phyloP scores from a whole-genome alignment of 2,113 vertebrate genomes.

The Geococcyx californianus region DNA sequence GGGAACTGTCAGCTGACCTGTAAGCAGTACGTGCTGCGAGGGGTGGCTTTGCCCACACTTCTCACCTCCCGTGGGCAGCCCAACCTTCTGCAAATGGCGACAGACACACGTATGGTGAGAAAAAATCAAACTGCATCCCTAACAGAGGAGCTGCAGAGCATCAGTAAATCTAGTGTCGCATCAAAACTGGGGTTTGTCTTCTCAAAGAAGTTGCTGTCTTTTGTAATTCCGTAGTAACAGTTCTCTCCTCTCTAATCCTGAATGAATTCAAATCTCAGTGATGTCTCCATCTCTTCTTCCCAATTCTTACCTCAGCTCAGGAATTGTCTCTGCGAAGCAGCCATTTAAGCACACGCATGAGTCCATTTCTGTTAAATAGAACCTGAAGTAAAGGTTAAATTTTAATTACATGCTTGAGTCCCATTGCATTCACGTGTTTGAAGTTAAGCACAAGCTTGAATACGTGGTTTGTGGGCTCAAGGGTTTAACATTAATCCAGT shows the following conservation, averaged over 20 bases:
- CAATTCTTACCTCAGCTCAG: background rate
- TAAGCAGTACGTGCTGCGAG: background rate
- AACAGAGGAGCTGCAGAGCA: background rate
- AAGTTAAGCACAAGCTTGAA: slow-evolving; percentile 19
- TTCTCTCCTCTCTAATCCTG: background rate
- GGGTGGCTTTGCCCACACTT: background rate
- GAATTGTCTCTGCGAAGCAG: background rate
- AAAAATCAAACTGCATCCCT: background rate
- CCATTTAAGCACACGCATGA: background rate
- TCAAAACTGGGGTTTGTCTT: background rate
- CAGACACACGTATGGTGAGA: background rate
- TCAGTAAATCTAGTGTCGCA: background rate
- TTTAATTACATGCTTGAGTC: slow-evolving; percentile 38
- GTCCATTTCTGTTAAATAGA: slow-evolving; percentile 27
- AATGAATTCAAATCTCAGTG: background rate
- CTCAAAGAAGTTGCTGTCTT: background rate
- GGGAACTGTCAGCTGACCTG: background rate
- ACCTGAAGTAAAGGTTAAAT: slow-evolving; percentile 40
- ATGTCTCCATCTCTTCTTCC: slow-evolving; percentile 5
- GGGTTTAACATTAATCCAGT: slow-evolving; percentile 1
- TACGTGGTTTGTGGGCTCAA: background rate
- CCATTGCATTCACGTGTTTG: background rate
- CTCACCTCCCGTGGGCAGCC: background rate
- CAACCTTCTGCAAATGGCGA: background rate
- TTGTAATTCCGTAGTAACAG: background rate